A percentile compares a stretch with the other conserved stretches of the same genome.
phyloP scores from a whole-genome alignment of 2,113 vertebrate genomes.

The Manacus vitellinus region DNA sequence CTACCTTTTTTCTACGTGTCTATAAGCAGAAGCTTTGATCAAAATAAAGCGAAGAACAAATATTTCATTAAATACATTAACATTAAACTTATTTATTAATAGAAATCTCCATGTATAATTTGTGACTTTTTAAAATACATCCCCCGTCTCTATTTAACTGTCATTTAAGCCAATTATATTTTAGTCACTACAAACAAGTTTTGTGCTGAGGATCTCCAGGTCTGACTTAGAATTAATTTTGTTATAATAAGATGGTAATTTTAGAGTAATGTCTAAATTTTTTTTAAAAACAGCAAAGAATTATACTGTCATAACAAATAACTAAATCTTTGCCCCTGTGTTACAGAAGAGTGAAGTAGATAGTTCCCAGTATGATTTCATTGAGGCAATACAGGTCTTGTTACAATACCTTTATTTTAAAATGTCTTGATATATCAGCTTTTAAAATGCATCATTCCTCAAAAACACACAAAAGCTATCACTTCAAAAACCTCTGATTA shows the following conservation, averaged over 20 bases:
- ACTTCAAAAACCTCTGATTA: slow-evolving; percentile 76
- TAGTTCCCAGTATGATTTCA: background rate
- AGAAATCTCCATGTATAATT: background rate
- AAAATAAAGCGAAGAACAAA: background rate
- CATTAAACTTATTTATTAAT: background rate
- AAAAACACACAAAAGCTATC: slow-evolving; percentile 58
- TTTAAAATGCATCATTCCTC: slow-evolving; percentile 62
- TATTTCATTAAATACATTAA: background rate
- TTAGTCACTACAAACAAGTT: background rate
- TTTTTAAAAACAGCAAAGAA: background rate
- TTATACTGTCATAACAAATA: background rate
- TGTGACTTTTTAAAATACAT: background rate
- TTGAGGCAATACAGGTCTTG: background rate
- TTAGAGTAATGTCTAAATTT: background rate
- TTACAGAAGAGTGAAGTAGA: background rate
- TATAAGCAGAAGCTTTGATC: background rate
- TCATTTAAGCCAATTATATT: background rate
- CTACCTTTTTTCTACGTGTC: background rate
- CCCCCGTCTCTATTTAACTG: background rate
- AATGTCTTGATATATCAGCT: slow-evolving; percentile 20
- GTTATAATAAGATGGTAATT: background rate
- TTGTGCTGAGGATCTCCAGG: background rate
- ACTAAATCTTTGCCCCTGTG: background rate
- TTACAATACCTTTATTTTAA: slow-evolving; percentile 17
- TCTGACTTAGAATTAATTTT: background rate